Evolutionary conservation across 2,113 vertebrate genomes (phyloP), one percentile per base, ranked within the genome.

Genomic region (Amazona guildingii): DNA sequence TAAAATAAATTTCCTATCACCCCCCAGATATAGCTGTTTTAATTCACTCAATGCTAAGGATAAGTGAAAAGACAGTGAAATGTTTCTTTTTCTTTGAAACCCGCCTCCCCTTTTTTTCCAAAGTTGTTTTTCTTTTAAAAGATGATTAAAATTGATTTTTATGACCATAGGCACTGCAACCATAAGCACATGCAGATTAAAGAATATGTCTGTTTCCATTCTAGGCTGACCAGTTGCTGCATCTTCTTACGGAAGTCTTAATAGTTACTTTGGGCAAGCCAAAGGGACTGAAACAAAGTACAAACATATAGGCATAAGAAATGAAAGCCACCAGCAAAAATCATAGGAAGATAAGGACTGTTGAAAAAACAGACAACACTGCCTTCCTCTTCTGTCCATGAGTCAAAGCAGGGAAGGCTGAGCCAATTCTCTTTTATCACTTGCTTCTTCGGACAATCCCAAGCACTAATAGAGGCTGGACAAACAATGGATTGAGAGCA

Each of bases 21-120:
- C 0, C 3, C 29, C n/a, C 46, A 84, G 52, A 66, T 3, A 9
- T 0, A 64, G 10, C 2, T 64, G 24, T 7, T 62, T 69, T 44
- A 61, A 83, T 39, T 74, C 46, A 51, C 7, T 55, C 43, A 55
- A 57, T 59, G 66, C 5, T 48, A 52, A 75, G 3, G 16, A 78
- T 11, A 15, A 44, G 14, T 33, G 33, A 72, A 90, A 95, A 82
- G 6, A 7, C 41, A 77, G 19, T 10, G 23, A 46, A 48, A 83
- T 46, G 29, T 63, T 2, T 86, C n/a, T 55, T 76, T 84, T 51
- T 41, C n/a, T 86, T 64, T 37, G 9, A 62, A 93, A 48, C 39
- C 6, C 6, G 2, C 1, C 19, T 11, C 9, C 10, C 4, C 1
- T 57, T 13, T 35, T 54, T 72, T 49, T 19, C 23, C 28, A 46